A percentile compares a stretch with the other conserved stretches of the same genome.
phyloP scores from a whole-genome alignment of 2,797 vertebrate species.

The Silurus aristotelis region DNA sequence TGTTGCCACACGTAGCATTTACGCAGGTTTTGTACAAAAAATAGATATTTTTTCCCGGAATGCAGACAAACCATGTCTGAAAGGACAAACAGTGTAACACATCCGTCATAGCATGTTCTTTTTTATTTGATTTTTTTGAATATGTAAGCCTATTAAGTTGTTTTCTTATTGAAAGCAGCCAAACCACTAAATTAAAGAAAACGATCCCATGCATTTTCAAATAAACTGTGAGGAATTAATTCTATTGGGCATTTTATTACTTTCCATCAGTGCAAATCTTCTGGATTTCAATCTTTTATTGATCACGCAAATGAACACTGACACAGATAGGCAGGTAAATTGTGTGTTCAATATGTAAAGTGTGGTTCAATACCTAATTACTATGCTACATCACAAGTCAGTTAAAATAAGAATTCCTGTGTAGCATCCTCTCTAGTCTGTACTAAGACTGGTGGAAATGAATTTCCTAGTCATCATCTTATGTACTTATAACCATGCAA shows the following conservation, averaged over 20 bases:
- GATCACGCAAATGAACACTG: neutral
- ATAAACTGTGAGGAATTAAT: slow-evolving; percentile 24
- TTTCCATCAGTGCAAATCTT: neutral
- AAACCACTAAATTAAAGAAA: neutral
- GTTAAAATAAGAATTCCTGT: neutral
- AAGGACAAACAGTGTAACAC: neutral
- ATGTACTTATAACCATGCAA: neutral
- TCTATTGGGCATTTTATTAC: slow-evolving; percentile 19
- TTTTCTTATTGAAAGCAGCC: neutral
- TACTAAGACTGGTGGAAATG: neutral
- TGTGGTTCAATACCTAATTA: neutral
- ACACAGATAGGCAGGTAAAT: slow-evolving; percentile 9
- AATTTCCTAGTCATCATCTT: neutral
- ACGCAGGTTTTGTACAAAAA: neutral
- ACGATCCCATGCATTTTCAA: slow-evolving; percentile 10
- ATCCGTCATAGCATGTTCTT: neutral
- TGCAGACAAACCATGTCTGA: neutral
- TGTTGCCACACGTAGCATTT: neutral
- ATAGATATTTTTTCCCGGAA: neutral
- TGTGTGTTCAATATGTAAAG: neutral
- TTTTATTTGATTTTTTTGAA: neutral
- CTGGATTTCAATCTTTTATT: slow-evolving; percentile 10
- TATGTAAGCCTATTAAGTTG: neutral
- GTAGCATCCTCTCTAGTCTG: neutral
- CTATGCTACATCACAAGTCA: neutral